phyloP scores from a whole-genome alignment of 2,888 invertebrate species.

The Phengaris alcon region DNA sequence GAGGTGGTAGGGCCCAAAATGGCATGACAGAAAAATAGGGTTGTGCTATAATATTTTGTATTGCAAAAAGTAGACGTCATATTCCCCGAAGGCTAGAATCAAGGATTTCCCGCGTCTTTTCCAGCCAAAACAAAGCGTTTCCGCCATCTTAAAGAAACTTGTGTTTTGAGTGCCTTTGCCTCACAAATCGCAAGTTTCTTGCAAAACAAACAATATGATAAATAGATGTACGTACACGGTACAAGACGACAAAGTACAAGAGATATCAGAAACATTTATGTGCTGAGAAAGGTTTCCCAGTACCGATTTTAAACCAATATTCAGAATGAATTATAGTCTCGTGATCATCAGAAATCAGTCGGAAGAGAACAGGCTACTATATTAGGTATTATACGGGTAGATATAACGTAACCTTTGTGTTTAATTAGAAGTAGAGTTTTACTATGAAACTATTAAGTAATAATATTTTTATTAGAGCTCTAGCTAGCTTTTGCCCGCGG shows the following conservation, averaged over 20 bases:
- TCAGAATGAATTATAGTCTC: no score
- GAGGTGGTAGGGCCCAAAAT: conserved; percentile 25
- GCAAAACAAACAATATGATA: neutral
- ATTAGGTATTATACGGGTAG: no score
- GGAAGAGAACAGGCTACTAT: no score
- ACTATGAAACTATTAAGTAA: no score
- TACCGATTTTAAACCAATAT: no score
- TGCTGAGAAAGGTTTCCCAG: no score
- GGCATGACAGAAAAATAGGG: neutral
- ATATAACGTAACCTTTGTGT: no score
- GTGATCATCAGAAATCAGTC: no score
- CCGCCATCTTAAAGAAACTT: conserved; percentile 43
- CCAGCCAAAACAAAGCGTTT: conserved; percentile 51
- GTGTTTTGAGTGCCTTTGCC: neutral
- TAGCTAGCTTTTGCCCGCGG: no score
- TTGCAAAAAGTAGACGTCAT: conserved; percentile 42
- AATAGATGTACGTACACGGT: neutral
- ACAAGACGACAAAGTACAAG: neutral
- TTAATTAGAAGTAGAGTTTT: no score
- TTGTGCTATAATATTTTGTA: conserved; percentile 33
- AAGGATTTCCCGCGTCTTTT: conserved; percentile 52
- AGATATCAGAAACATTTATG: neutral
- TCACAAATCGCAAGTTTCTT: neutral
- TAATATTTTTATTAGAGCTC: no score
- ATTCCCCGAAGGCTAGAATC: conserved; percentile 54